Evolutionary conservation across 2,113 vertebrate species (phyloP).

Genomic region (Emydura subglobosa): DNA sequence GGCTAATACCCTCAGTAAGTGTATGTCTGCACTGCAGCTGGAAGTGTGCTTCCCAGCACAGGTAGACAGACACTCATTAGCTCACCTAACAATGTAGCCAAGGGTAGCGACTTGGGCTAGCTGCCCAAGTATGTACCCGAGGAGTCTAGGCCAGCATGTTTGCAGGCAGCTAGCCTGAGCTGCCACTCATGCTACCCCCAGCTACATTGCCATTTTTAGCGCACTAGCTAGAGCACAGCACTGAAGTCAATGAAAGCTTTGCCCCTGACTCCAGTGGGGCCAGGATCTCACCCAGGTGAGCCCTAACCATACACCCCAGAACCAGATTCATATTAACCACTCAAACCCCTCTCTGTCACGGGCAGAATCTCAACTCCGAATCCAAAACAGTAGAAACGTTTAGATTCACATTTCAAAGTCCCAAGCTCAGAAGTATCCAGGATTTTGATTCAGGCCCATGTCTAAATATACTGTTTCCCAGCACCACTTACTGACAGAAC

Average conservation of each 20-base stretch:
- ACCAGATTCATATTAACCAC: neutral
- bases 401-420: neutral
- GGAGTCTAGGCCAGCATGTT: neutral
- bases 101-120: neutral
- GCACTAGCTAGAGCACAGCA: neutral
- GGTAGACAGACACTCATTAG: neutral
- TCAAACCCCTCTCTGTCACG: neutral
- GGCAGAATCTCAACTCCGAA: neutral
- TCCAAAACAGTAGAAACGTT: neutral
- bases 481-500: neutral
- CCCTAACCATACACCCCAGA: neutral
- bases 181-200: neutral
- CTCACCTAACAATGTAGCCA: neutral
- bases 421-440: neutral
- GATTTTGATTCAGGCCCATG: neutral
- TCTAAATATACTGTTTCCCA: neutral
- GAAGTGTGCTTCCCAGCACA: neutral
- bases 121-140: neutral
- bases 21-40: neutral
- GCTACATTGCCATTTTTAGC: neutral
- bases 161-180: neutral
- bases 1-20: neutral
- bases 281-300: rapidly evolving
- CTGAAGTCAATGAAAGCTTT: rapidly evolving
- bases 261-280: rapidly evolving